Percentiles rank a stretch among this genome's conserved stretches.
Evolutionary conservation across 2,113 vertebrate species (phyloP).

Genomic region (Takifugu bimaculatus): DNA sequence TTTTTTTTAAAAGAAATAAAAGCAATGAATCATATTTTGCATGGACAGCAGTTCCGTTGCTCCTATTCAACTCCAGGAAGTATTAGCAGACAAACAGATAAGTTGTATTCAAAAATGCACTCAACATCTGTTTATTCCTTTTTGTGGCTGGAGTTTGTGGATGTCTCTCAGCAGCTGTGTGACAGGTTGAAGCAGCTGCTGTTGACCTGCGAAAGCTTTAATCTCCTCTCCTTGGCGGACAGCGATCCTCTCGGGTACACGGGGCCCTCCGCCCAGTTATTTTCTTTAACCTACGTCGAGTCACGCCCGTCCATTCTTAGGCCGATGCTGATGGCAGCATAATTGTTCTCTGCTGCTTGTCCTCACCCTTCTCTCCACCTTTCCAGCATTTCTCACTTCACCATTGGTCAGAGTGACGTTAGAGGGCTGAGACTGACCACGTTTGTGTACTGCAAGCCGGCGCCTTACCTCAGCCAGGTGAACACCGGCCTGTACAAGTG

Average conservation of each 20-base stretch:
- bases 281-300: too few relatives aligned
- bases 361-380: neutral
- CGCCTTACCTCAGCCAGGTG: slow-evolving; percentile 66
- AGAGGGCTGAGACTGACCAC: slow-evolving; percentile 65
- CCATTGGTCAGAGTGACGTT: slow-evolving; percentile 73
- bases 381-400: slow-evolving; percentile 78
- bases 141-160: slow-evolving; percentile 66
- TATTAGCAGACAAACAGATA: too few relatives aligned
- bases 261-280: neutral
- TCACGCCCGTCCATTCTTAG: too few relatives aligned
- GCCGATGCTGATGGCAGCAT: too few relatives aligned
- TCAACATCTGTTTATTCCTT: neutral
- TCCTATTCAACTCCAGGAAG: too few relatives aligned
- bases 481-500: slow-evolving; percentile 76
- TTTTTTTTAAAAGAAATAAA: too few relatives aligned
- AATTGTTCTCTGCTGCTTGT: neutral
- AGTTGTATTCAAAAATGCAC: neutral
- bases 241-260: slow-evolving; percentile 73
- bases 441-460: slow-evolving; percentile 76
- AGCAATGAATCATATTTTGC: too few relatives aligned
- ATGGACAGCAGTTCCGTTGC: too few relatives aligned
- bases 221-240: slow-evolving; percentile 76
- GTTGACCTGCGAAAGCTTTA: slow-evolving; percentile 70
- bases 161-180: slow-evolving; percentile 82
- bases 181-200: slow-evolving; percentile 78